Base-by-base conservation (phyloP, 2,113 vertebrate genomes). In the Chaetodon auriga region DNA sequence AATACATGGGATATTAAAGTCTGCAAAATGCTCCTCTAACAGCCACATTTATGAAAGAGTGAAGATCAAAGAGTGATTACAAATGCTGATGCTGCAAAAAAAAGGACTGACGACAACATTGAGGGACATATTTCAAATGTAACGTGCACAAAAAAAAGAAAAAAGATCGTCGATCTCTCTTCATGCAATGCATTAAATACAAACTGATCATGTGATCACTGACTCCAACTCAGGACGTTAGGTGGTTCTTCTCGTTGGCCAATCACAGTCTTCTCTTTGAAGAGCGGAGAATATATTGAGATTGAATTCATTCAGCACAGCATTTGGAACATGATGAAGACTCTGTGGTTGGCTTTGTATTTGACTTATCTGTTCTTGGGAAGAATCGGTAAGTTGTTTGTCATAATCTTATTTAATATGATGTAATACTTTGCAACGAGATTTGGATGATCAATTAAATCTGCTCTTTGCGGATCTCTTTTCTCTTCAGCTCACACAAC, bases 261-360 rank as follows among this genome's bases (percentile, higher is more conserved):
- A 87, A 87, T 87, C 77, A 45, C 8, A 77, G 49, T 49, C 60
- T 53, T 66, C n/a, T 55, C 19, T 65, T 30, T 79, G 12, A 63
- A 60, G 54, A 79, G 43, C 45, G 57, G 54, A 75, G n/a, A 51
- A 43, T 23, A 23, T 0, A 18, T 12, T 35, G 53, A 66, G 64
- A 61, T 38, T 75, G 64, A 23, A 5, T 63, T 49, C 46, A 71
- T 62, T 83, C 35, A 49, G 19, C 45, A 11, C 14, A 35, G 3
- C 54, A 48, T 11, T 65, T 25, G 54, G 43, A 35, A 61, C 60
- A 83, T 7, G 1, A 76, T 72, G 81, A 49, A 49, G 19, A 0
- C 53, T 38, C 0, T 14, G 5, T 46, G 5, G 25, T 21, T 71
- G 25, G 61, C 65, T 54, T 21, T 71, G 45, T 80, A 6, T 64